These are phyloP conservation scores for Glareola pratincola DNA, from an alignment of 2,113 vertebrate genomes.

Conservation along the genomic window DNA sequence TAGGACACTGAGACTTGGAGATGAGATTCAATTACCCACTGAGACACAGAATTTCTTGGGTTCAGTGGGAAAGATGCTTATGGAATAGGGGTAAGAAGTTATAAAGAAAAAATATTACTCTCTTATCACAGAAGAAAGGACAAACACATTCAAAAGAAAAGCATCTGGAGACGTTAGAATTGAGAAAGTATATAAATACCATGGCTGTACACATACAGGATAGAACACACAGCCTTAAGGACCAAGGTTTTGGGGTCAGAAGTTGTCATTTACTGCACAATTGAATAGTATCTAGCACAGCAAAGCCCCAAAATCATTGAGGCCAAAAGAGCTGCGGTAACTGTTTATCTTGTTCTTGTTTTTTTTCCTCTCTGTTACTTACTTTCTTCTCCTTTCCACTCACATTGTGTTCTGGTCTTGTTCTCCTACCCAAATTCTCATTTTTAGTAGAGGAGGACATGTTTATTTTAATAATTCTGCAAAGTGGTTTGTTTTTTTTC, in stretches of 20 bases:
- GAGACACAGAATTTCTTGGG: background rate
- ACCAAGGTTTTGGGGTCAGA: background rate
- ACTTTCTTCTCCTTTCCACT: background rate
- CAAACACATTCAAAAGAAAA: background rate
- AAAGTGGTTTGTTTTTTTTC: background rate
- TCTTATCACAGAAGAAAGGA: background rate
- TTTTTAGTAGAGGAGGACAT: background rate
- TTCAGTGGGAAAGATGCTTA: background rate
- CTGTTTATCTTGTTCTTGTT: background rate
- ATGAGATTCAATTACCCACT: background rate
- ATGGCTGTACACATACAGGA: background rate
- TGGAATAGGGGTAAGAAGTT: background rate
- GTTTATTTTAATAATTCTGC: background rate
- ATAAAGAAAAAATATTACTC: background rate
- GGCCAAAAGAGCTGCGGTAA: background rate
- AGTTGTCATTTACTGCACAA: background rate
- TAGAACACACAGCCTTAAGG: background rate
- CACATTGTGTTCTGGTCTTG: background rate
- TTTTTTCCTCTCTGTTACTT: background rate
- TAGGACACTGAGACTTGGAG: background rate
- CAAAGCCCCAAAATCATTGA: background rate
- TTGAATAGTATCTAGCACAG: background rate
- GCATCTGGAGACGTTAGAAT: background rate
- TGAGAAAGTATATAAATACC: background rate
- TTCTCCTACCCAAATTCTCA: background rate